Conservation (phyloP, 2,888 invertebrate genomes). For the Caenorhabditis sp. region DNA sequence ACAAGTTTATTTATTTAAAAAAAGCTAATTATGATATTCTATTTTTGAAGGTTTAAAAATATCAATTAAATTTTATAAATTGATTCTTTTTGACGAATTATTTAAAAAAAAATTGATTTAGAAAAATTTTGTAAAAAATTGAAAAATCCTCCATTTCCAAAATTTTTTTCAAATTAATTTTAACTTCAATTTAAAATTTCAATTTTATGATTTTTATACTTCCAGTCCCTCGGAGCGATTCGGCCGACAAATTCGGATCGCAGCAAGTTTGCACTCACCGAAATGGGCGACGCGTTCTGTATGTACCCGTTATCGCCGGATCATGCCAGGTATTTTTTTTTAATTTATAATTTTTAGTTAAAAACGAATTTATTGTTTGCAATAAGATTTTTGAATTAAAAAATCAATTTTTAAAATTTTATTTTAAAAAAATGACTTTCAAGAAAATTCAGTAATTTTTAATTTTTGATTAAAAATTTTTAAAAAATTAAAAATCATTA, state of each 20-base stretch:
- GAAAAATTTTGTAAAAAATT: background rate
- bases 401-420: no score
- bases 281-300: conserved; percentile 59
- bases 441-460: no score
- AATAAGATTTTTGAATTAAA: no score
- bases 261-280: conserved; percentile 54
- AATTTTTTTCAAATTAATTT: no score
- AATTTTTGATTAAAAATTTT: no score
- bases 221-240: conserved; percentile 69
- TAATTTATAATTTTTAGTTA: no score
- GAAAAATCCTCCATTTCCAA: background rate
- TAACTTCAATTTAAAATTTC: background rate
- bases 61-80: background rate
- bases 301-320: conserved; percentile 69
- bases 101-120: background rate
- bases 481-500: no score
- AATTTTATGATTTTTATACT: conserved; percentile 8
- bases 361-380: no score
- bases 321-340: conserved; percentile 62
- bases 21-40: no score
- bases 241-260: conserved; percentile 36
- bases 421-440: no score
- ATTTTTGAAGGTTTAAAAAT: background rate
- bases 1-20: background rate
- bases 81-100: background rate